Conservation (phyloP, 53 echinoderm and acorn worm genomes). For the Patiria pectinifera region DNA sequence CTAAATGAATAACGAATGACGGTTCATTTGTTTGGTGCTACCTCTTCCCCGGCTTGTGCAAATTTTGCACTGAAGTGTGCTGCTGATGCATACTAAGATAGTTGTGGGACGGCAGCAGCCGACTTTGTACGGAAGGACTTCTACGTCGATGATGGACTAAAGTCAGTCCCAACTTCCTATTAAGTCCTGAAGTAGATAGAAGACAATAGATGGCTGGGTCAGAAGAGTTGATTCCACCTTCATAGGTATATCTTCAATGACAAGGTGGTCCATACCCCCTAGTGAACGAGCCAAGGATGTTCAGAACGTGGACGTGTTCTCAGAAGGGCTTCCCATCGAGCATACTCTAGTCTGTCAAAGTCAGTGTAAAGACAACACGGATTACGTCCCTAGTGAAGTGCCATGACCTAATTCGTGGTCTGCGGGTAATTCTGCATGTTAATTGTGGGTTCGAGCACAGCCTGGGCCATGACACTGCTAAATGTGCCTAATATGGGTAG, state of each 20-base stretch:
- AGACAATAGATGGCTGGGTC: not conserved
- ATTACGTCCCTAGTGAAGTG: no score
- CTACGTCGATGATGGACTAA: slow-evolving; percentile 49
- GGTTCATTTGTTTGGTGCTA: slow-evolving; percentile 69
- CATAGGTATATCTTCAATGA: no score
- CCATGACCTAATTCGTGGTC: no score
- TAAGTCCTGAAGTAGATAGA: slow-evolving; percentile 6
- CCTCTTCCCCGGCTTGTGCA: slow-evolving; percentile 11
- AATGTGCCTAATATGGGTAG: no score
- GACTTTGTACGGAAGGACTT: slow-evolving; percentile 27
- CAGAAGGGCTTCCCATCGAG: slow-evolving; percentile 28
- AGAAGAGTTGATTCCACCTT: slow-evolving; percentile 49
- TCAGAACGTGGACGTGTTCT: not conserved
- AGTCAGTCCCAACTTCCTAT: slow-evolving; percentile 12
- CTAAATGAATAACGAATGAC: no score
- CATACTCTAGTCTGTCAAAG: slow-evolving; percentile 31
- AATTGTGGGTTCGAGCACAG: no score
- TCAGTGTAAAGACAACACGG: no score
- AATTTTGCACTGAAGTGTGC: not conserved
- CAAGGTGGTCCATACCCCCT: not conserved
- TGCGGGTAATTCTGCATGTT: no score
- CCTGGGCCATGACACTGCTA: no score
- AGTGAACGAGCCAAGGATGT: not conserved
- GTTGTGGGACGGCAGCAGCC: not conserved
- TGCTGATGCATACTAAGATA: slow-evolving; percentile 4